A percentile compares a stretch with the other conserved stretches of the same genome.
Conservation (phyloP, 2,113 vertebrate species). For the Indicator indicator region DNA sequence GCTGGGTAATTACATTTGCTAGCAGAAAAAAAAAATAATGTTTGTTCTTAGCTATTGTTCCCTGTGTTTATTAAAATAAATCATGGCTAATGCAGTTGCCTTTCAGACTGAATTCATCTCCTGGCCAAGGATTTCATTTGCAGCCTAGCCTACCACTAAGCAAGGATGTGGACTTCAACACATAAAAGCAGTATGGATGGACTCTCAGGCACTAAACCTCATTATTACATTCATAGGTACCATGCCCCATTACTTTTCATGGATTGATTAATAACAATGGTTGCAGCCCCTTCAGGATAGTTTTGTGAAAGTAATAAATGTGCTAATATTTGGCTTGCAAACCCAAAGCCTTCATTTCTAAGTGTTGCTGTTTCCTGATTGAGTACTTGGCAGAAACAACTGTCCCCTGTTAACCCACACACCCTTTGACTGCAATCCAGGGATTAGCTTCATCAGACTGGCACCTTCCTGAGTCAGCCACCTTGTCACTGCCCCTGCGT, state of each 20-base stretch:
- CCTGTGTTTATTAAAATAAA: constrained; percentile 43
- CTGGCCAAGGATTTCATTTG: constrained; percentile 12
- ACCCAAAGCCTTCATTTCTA: not conserved
- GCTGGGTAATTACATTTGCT: constrained; percentile 7
- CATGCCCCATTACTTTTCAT: constrained; percentile 39
- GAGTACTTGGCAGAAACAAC: not conserved
- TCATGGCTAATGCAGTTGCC: constrained; percentile 8
- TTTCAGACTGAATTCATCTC: not conserved
- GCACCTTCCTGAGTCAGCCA: not conserved
- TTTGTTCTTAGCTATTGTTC: constrained; percentile 32
- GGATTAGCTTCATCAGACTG: not conserved
- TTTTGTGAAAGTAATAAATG: constrained; percentile 2
- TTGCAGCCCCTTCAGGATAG: constrained; percentile 2
- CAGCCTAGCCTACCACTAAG: not conserved
- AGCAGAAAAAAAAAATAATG: not conserved
- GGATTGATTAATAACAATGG: constrained; percentile 43
- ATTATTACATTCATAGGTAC: constrained; percentile 30
- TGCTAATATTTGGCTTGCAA: not conserved
- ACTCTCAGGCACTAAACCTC: not conserved
- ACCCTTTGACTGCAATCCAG: not conserved
- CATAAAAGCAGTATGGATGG: not conserved
- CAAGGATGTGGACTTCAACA: not conserved
- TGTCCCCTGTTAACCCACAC: not conserved
- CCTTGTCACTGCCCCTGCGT: not conserved
- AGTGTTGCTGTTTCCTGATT: not conserved